phyloP scores from a whole-genome alignment of 2,113 vertebrate species.

The Tachycineta bicolor region DNA sequence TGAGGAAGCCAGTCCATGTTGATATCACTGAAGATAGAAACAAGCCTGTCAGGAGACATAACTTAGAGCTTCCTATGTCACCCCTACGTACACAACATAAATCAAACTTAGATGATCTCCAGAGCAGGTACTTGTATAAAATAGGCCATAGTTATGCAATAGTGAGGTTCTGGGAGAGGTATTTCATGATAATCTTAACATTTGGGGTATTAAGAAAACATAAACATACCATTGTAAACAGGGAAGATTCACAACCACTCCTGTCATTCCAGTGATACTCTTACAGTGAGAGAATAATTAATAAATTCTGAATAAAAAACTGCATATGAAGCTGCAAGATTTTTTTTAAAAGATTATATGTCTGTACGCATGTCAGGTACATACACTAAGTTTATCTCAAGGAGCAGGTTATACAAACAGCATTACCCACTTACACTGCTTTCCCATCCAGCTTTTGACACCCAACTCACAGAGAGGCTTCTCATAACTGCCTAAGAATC shows the following conservation, averaged over 20 bases:
- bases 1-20: constrained; percentile 74
- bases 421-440: not conserved
- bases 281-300: not conserved
- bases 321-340: not conserved
- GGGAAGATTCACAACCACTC: not conserved
- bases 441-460: not conserved
- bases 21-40: constrained; percentile 65
- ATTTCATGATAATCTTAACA: not conserved
- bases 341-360: not conserved
- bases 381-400: not conserved
- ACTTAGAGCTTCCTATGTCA: constrained; percentile 83
- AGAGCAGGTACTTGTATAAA: constrained; percentile 74
- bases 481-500: not conserved
- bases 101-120: constrained; percentile 74
- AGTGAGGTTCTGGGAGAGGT: not conserved
- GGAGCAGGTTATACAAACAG: not conserved
- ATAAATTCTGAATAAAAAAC: not conserved
- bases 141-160: not conserved
- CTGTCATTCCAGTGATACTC: not conserved
- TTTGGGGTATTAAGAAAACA: not conserved
- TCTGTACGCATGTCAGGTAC: not conserved
- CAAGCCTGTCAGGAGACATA: constrained; percentile 47
- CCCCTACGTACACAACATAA: constrained; percentile 75
- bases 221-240: not conserved
- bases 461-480: not conserved